Evolutionary conservation across 2,113 vertebrate genomes (phyloP).

Genomic region (Recurvirostra avosetta): DNA sequence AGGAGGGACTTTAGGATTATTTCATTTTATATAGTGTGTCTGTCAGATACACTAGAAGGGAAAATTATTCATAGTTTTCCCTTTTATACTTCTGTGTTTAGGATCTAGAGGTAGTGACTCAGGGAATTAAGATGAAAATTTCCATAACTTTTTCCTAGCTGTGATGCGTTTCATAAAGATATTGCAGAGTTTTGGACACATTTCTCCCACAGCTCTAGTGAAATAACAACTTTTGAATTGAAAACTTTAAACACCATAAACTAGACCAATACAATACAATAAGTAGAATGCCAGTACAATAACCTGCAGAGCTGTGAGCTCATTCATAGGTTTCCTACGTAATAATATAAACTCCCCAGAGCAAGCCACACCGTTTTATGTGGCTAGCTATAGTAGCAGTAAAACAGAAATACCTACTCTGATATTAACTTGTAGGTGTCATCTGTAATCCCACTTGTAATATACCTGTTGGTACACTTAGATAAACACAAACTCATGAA

Average conservation of each 20-base stretch:
- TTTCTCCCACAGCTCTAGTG: background rate
- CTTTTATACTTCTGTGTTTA: background rate
- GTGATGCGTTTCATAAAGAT: background rate
- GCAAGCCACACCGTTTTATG: background rate
- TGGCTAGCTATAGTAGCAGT: background rate
- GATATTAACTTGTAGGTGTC: background rate
- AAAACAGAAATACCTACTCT: background rate
- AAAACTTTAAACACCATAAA: background rate
- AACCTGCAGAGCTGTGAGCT: background rate
- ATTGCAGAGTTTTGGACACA: background rate
- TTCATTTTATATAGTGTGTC: background rate
- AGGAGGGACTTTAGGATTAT: background rate
- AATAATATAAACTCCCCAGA: background rate
- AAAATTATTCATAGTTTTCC: background rate
- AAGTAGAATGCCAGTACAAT: background rate
- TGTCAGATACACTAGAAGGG: background rate
- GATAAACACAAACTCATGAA: background rate
- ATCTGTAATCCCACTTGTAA: background rate
- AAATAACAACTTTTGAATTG: background rate
- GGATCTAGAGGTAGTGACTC: background rate
- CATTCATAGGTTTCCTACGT: background rate
- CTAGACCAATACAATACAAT: background rate
- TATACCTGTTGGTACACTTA: background rate
- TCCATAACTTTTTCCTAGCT: background rate
- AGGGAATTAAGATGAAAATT: background rate